Conservation (phyloP, 2,113 vertebrate species). For the Zosterops lateralis region DNA sequence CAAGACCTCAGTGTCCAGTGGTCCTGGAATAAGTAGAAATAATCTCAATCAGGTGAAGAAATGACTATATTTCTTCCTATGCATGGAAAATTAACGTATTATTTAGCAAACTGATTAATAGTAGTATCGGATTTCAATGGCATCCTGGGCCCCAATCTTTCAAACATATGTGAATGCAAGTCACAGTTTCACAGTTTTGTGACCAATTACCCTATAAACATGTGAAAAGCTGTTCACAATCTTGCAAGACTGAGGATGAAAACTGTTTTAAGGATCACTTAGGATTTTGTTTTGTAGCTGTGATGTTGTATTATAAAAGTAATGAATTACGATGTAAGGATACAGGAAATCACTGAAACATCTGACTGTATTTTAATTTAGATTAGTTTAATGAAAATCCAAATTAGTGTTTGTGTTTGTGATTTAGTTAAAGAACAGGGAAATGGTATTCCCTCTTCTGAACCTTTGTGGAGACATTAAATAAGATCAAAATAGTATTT, state of each 20-base stretch:
- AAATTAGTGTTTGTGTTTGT: not conserved
- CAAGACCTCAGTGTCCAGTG: not conserved
- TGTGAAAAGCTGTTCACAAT: not conserved
- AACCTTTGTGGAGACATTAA: not conserved
- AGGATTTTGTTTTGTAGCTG: not conserved
- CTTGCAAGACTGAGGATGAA: not conserved
- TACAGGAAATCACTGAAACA: not conserved
- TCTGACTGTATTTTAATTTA: not conserved
- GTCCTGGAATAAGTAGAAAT: slow-evolving; percentile 31
- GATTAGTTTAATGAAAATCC: not conserved
- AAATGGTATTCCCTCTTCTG: not conserved
- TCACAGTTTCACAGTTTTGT: not conserved
- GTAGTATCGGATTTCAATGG: not conserved
- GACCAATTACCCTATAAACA: not conserved
- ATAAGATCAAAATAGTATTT: not conserved
- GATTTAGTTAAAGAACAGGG: not conserved
- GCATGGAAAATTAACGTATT: not conserved
- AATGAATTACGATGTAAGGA: not conserved
- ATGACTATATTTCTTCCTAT: not conserved
- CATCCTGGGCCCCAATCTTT: not conserved
- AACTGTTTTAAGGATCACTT: not conserved
- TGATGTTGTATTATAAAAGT: not conserved
- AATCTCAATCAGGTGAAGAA: slow-evolving; percentile 6
- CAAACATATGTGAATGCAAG: not conserved
- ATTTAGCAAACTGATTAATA: not conserved